Evolutionary conservation across 2,113 vertebrate species (phyloP), one percentile per base, ranked within the genome.

Genomic region (Cariama cristata): DNA sequence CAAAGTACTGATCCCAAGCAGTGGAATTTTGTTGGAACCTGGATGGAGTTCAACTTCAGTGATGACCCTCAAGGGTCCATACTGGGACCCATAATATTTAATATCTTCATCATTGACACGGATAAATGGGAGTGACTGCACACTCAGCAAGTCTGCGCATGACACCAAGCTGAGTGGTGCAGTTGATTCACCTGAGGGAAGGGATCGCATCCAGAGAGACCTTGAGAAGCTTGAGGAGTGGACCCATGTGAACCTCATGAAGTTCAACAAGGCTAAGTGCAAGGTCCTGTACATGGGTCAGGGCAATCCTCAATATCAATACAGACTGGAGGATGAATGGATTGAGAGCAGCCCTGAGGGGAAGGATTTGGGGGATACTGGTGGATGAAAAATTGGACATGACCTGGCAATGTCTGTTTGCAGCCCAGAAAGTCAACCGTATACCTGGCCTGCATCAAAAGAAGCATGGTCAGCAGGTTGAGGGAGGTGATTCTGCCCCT

Each of bases 71-170:
- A n/a, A 44, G 26, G 15, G 27, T 33, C 49, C 40, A 40, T 59
- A 17, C 10, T 19, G 30, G 28, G 16, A 87, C 12, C 23, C 23
- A n/a, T 38, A 21, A 1, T 55, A 3, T 33, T 73, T 47, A 81
- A 4, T 18, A 18, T 20, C 53, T 64, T 81, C 23, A n/a, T 77
- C 21, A 26, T 5, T 40, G 49, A 28, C 10, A 53, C 4, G 38
- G 47, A 35, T n/a, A 50, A 55, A 68, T 23, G 40, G 18, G 53
- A 81, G 23, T 55, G 35, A 82, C 49, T 20, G 49, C 32, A 55
- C 6, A 27, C 15, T 33, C 21, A 22, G 30, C 50, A 88, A 13
- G 55, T 73, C 35, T 68, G 47, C 0, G 0, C 32, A 27, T 68
- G 44, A 59, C 40, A 63, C 42, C 44, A 35, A 58, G 33, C 30